Percentiles rank a stretch among this genome's conserved stretches.
phyloP scores from a whole-genome alignment of 2,888 invertebrate genomes.

The Leptinotarsa haldemani region DNA sequence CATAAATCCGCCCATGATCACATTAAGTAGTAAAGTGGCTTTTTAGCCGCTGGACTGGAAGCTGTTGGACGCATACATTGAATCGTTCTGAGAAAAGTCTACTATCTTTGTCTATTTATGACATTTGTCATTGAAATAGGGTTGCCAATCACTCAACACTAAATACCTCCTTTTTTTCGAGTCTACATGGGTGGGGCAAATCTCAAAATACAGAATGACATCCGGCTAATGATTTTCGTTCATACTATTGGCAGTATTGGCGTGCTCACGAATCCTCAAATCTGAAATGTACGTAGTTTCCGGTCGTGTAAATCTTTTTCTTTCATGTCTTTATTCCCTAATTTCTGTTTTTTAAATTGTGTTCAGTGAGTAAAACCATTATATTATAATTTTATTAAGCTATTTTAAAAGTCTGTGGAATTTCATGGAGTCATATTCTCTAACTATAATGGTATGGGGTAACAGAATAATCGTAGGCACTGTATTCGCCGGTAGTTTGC shows the following conservation, averaged over 20 bases:
- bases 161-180: no score
- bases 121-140: no score
- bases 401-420: neutral
- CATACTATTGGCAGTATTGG: neutral
- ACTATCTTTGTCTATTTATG: no score
- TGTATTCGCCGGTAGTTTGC: constrained; percentile 45
- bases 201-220: neutral
- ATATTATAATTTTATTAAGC: neutral
- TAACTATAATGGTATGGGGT: neutral
- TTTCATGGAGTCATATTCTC: neutral
- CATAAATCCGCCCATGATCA: no score
- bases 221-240: neutral
- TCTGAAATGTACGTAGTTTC: constrained; percentile 13
- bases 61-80: no score
- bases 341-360: constrained; percentile 4
- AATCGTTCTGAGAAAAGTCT: no score
- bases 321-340: neutral
- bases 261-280: neutral
- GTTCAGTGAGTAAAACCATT: constrained; percentile 10
- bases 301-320: neutral
- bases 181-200: neutral
- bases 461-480: neutral
- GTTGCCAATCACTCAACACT: no score
- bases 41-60: no score
- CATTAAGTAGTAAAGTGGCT: no score